These are phyloP conservation scores for Oceanodroma tethys DNA, from an alignment of 2,113 vertebrate species.

Conservation along the genomic window DNA sequence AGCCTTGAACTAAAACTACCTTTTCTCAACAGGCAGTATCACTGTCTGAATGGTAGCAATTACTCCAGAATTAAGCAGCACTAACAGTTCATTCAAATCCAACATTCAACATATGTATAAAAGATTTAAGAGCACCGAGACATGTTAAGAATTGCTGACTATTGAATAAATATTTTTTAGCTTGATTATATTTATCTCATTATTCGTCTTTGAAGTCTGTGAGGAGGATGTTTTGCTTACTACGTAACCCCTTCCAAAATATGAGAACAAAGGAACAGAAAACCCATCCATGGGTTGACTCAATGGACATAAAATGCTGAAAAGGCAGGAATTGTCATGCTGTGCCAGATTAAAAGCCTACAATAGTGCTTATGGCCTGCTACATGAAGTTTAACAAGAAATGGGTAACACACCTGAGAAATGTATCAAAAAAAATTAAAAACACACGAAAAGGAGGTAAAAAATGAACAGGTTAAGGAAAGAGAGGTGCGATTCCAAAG, in stretches of 20 bases:
- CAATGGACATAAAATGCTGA: background rate
- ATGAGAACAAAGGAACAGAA: background rate
- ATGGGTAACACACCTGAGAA: background rate
- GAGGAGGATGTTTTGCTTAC: background rate
- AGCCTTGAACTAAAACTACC: background rate
- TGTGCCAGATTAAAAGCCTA: background rate
- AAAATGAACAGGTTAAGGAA: background rate
- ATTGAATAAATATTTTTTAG: background rate
- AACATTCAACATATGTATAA: background rate
- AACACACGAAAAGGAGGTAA: no score
- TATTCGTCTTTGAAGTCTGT: background rate
- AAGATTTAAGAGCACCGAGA: background rate
- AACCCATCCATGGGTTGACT: background rate
- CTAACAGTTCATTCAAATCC: background rate
- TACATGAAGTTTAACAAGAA: background rate
- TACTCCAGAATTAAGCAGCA: background rate
- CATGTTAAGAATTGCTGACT: background rate
- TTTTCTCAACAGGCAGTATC: background rate
- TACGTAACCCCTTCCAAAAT: background rate
- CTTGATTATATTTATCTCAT: background rate
- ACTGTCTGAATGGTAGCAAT: background rate
- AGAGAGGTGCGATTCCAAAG: background rate
- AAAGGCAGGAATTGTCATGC: background rate
- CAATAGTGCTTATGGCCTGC: background rate
- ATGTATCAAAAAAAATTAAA: background rate